A percentile compares a stretch with the other conserved stretches of the same genome.
Conservation (phyloP, 1,140 invertebrate genomes). For the Meloidogyne hapla region DNA sequence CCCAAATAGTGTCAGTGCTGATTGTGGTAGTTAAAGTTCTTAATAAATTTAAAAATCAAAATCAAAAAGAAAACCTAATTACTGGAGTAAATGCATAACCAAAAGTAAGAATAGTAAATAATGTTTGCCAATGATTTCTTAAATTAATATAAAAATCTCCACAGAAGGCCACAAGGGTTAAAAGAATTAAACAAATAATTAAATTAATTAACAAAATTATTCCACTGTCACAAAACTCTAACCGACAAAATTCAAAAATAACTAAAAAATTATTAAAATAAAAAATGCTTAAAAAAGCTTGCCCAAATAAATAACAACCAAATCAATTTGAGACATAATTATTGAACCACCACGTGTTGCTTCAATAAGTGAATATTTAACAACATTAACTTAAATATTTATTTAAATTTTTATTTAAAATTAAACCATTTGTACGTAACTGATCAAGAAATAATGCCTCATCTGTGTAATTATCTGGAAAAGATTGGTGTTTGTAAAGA, state of each 20-base stretch:
- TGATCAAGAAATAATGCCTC: slow-evolving; percentile 81
- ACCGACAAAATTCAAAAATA: neutral
- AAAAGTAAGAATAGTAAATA: slow-evolving; percentile 46
- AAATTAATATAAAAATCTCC: slow-evolving; percentile 4
- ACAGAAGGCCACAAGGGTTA: neutral
- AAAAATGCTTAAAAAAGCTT: slow-evolving; percentile 65
- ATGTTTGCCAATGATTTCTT: slow-evolving; percentile 41
- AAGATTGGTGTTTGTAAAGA: slow-evolving; percentile 80
- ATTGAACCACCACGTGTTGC: slow-evolving; percentile 74
- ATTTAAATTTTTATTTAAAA: slow-evolving; percentile 22
- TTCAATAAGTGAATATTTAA: slow-evolving; percentile 72
- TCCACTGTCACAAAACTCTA: neutral
- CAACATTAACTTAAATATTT: slow-evolving; percentile 69
- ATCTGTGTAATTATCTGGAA: slow-evolving; percentile 83
- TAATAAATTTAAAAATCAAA: slow-evolving; percentile 23
- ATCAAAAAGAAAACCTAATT: slow-evolving; percentile 44
- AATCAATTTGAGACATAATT: slow-evolving; percentile 75
- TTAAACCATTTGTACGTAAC: slow-evolving; percentile 76
- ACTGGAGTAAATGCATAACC: slow-evolving; percentile 61
- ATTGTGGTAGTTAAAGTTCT: slow-evolving; percentile 91
- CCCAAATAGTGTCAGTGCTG: slow-evolving; percentile 93
- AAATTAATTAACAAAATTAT: neutral
- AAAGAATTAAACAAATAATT: neutral
- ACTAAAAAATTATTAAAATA: neutral
- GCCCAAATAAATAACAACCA: slow-evolving; percentile 75